These are phyloP conservation scores for Epirrhoe tristata DNA, from an alignment of 2,888 invertebrate genomes.

Conservation along the genomic window DNA sequence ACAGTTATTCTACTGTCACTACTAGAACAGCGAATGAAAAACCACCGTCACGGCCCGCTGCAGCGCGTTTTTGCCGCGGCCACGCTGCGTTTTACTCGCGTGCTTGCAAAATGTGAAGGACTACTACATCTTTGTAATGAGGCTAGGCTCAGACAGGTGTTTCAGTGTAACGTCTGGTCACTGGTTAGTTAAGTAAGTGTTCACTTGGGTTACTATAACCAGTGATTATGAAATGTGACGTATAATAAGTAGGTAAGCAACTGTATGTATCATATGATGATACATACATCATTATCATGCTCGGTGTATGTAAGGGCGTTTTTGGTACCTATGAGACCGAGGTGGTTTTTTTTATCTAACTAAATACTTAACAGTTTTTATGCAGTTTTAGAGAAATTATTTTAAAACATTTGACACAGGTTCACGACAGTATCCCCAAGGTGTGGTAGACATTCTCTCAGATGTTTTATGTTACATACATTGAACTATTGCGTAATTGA, in stretches of 20 bases:
- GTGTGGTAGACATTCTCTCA: no score
- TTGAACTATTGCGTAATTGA: not conserved
- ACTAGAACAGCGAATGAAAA: conserved; percentile 25
- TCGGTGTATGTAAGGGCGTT: no score
- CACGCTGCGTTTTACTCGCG: conserved; percentile 41
- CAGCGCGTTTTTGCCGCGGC: conserved; percentile 40
- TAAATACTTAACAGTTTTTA: no score
- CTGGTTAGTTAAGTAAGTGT: no score
- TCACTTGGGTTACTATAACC: not conserved
- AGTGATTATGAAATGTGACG: not conserved
- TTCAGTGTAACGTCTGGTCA: conserved; percentile 14
- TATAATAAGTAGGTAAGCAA: not conserved
- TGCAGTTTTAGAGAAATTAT: no score
- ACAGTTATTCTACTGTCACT: conserved; percentile 13
- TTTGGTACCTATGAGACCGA: no score
- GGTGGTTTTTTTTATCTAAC: no score
- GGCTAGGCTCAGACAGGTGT: conserved; percentile 35
- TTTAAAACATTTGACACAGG: no score
- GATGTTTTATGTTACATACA: no score
- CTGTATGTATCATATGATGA: no score
- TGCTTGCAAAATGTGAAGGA: conserved; percentile 44
- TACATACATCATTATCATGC: no score
- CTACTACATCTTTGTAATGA: conserved; percentile 24
- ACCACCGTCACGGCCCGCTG: conserved; percentile 40
- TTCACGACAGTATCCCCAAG: no score